These are phyloP conservation scores for Melanotus villosus DNA, from an alignment of 2,888 invertebrate genomes.

Conservation along the genomic window DNA sequence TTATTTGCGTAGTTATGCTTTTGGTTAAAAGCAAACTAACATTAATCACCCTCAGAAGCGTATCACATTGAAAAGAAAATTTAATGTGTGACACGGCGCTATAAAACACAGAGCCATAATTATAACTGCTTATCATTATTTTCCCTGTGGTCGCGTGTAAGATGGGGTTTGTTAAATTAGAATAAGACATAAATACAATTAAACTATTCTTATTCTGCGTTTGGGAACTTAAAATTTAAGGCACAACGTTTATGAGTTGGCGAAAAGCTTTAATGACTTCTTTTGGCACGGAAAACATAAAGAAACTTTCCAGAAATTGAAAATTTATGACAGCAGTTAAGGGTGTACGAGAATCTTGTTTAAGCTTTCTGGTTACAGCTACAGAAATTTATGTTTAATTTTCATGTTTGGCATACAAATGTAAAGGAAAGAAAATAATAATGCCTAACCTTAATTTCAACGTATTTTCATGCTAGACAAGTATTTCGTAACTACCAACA, in stretches of 20 bases:
- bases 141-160: background rate
- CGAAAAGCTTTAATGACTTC: constrained; percentile 13
- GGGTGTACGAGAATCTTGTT: constrained; percentile 4
- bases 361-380: constrained; percentile 8
- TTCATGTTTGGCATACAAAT: constrained; percentile 7
- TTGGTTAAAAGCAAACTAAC: too few species aligned
- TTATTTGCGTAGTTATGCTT: too few species aligned
- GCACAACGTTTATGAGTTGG: constrained; percentile 4
- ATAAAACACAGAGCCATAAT: too few species aligned
- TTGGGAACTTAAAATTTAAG: constrained; percentile 2
- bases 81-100: too few species aligned
- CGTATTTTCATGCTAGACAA: too few species aligned
- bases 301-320: constrained; percentile 15
- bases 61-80: too few species aligned
- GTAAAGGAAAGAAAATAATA: background rate
- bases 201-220: background rate
- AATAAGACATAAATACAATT: background rate
- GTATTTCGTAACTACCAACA: too few species aligned
- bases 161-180: background rate
- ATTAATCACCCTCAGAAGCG: too few species aligned
- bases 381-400: constrained; percentile 16
- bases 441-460: background rate
- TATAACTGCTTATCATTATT: too few species aligned
- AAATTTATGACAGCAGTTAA: constrained; percentile 15
- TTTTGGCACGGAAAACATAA: constrained; percentile 14